phyloP scores from a whole-genome alignment of 2,113 vertebrate species.

The Thermophis baileyi region DNA sequence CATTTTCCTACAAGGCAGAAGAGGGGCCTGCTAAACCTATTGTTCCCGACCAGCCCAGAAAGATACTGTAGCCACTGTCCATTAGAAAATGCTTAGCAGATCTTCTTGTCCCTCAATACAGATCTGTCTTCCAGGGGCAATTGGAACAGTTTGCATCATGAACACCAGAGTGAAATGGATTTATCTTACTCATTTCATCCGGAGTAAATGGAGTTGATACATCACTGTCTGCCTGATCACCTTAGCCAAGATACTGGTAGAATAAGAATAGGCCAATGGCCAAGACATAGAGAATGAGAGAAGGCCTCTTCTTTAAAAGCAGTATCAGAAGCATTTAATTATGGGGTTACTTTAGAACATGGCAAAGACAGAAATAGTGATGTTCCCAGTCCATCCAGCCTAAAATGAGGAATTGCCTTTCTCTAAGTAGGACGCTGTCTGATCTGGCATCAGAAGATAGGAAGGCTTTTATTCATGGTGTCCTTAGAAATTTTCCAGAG shows the following conservation, averaged over 20 bases:
- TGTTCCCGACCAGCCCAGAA: not conserved
- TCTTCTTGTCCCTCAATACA: not conserved
- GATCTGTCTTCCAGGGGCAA: not conserved
- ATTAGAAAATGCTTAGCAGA: not conserved
- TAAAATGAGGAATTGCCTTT: not conserved
- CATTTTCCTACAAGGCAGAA: not conserved
- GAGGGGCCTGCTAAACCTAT: not conserved
- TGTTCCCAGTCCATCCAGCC: not conserved
- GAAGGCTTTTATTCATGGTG: not conserved
- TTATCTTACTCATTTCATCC: not conserved
- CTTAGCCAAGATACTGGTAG: not conserved
- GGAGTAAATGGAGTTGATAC: not conserved
- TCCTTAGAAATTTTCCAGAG: not conserved
- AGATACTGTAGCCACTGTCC: not conserved
- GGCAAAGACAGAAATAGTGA: not conserved
- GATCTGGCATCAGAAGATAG: not conserved
- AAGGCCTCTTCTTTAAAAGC: not conserved
- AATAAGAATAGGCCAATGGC: not conserved
- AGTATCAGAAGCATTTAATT: not conserved
- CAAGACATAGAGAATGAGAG: not conserved
- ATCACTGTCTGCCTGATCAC: not conserved
- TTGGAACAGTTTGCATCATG: not conserved
- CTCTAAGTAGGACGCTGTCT: not conserved
- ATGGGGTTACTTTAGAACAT: not conserved
- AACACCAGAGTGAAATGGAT: not conserved